Conservation (phyloP, 2,797 vertebrate species). For the Hapalemur alaotrensis region DNA sequence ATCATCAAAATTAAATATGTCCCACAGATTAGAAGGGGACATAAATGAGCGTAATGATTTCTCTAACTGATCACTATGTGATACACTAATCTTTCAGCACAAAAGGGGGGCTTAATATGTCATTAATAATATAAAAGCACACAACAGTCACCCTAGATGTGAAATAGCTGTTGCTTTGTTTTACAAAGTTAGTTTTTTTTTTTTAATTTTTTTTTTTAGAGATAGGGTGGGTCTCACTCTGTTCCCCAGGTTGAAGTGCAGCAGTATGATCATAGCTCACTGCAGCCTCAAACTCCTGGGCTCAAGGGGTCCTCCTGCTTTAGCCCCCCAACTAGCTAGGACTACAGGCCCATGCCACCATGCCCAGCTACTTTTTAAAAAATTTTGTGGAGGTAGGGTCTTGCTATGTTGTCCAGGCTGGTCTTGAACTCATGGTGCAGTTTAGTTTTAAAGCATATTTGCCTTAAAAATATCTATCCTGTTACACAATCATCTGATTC, state of each 20-base stretch:
- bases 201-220: neutral
- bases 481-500: neutral
- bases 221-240: neutral
- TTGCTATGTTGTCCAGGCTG: neutral
- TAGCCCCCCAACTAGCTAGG: neutral
- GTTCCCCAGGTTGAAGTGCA: neutral
- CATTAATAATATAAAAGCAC: neutral
- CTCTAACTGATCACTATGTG: neutral
- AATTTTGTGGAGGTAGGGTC: neutral
- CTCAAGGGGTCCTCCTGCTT: neutral
- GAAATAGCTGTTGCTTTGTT: neutral
- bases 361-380: neutral
- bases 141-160: neutral
- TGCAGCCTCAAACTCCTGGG: neutral
- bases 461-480: neutral
- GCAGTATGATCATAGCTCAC: neutral
- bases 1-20: neutral
- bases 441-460: slow-evolving; percentile 40
- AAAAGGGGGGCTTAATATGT: neutral
- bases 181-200: neutral
- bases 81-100: neutral
- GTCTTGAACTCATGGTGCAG: neutral
- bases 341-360: neutral
- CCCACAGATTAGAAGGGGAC: neutral
- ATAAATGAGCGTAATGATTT: neutral